Evolutionary conservation across 2,113 vertebrate species (phyloP), one percentile per base, ranked within the genome.

Genomic region (Poecile atricapillus): DNA sequence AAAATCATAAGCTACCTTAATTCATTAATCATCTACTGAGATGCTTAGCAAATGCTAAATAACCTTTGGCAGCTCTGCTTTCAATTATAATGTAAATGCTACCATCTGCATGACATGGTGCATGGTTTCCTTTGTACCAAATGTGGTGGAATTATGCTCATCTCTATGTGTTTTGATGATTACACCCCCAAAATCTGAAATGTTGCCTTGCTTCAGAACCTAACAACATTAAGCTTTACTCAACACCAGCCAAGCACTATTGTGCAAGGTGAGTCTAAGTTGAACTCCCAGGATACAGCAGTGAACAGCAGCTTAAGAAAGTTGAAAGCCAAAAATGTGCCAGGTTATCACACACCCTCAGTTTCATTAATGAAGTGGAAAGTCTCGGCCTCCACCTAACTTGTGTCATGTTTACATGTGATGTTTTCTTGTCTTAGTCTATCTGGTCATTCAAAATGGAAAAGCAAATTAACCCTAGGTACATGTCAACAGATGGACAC

Each of bases 1-100:
- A 97, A 97, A 95, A 89, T 92, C 76, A 59, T 86, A 93, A 92
- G 50, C 46, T 90, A 94, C 59, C 59, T 94, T 93, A 93, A 94
- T 92, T 94, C 68, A 93, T 93, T 90, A 87, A 83, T 74, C 58
- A 83, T 94, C 81, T 76, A 83, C 83, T 80, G 63, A 94, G 79
- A 88, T 77, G 46, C 35, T 62, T 92, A 74, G 59, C 79, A 90
- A 75, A 93, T 88, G 86, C 75, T 74, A 92, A 90, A 77, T 92
- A 92, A 83, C 22, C 7, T 77, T 46, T 85, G 30, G 13, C 5
- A 11, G 46, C 18, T 91, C 77, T 93, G 87, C 58, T 95, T 94
- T 94, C 84, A 95, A 96, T 93, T 94, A 94, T 17, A 82, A 71
- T 53, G 14, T 84, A 96, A 94, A 91, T 68, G 49, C 10, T 92